These are phyloP conservation scores for Achroia grisella DNA, from an alignment of 1,140 invertebrate species.

Conservation along the genomic window DNA sequence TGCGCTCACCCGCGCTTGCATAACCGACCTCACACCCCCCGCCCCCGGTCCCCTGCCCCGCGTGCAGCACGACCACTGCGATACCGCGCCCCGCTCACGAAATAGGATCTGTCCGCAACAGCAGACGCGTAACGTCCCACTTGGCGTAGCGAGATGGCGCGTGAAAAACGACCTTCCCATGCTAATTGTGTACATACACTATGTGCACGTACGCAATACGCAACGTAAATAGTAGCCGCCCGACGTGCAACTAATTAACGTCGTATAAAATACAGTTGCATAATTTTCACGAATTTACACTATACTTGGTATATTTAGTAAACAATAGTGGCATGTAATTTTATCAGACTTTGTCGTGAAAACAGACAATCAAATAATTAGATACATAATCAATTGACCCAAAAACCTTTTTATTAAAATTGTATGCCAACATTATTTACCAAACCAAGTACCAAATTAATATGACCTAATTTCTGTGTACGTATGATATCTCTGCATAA, in stretches of 20 bases:
- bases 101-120: slow-evolving; percentile 48
- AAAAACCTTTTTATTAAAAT: too few species aligned
- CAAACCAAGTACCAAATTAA: too few species aligned
- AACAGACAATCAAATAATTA: too few species aligned
- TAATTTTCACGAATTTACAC: neutral
- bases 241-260: slow-evolving; percentile 5
- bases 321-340: too few species aligned
- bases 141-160: slow-evolving; percentile 39
- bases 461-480: too few species aligned
- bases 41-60: slow-evolving; percentile 23
- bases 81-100: slow-evolving; percentile 25
- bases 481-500: too few species aligned
- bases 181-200: slow-evolving; percentile 45
- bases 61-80: slow-evolving; percentile 27
- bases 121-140: slow-evolving; percentile 41
- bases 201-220: slow-evolving; percentile 3
- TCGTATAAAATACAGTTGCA: neutral
- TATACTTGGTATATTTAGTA: too few species aligned
- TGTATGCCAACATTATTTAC: too few species aligned
- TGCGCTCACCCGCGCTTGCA: slow-evolving; percentile 71
- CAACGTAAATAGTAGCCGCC: neutral
- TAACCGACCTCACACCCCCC: slow-evolving; percentile 62
- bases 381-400: too few species aligned
- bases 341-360: too few species aligned
- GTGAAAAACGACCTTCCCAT: slow-evolving; percentile 46